Evolutionary conservation across 2,797 vertebrate genomes (phyloP).

Genomic region (Synanceia verrucosa): DNA sequence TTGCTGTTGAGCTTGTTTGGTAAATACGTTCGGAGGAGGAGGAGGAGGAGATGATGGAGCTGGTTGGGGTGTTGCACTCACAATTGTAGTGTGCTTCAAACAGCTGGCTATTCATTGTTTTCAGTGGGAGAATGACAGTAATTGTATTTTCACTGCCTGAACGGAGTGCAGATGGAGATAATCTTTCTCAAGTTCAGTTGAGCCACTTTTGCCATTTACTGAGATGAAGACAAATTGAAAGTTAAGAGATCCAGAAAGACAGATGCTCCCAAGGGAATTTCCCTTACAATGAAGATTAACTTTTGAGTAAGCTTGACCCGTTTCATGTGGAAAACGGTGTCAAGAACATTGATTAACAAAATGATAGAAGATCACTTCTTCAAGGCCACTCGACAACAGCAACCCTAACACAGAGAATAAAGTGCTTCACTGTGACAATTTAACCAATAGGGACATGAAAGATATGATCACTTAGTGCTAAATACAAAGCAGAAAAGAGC

Average conservation of each 20-base stretch:
- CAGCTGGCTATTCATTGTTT: conserved; percentile 28
- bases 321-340: conserved; percentile 7
- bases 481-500: background rate
- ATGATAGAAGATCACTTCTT: background rate
- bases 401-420: background rate
- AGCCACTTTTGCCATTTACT: conserved; percentile 37
- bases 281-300: background rate
- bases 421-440: background rate
- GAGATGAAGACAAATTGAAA: conserved; percentile 41
- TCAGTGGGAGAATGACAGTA: conserved; percentile 38
- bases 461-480: background rate
- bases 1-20: conserved; percentile 6
- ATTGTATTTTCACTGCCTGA: conserved; percentile 23
- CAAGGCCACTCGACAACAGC: background rate
- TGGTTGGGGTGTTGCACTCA: background rate
- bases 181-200: conserved; percentile 45
- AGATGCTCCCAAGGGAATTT: conserved; percentile 14
- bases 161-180: conserved; percentile 39
- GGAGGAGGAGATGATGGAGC: background rate
- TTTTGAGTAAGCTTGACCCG: background rate
- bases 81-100: conserved; percentile 2
- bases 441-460: background rate
- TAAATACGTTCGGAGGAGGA: background rate
- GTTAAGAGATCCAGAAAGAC: conserved; percentile 23
- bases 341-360: background rate